Conservation (phyloP, 2,797 vertebrate species). For the Okamejei kenojei region DNA sequence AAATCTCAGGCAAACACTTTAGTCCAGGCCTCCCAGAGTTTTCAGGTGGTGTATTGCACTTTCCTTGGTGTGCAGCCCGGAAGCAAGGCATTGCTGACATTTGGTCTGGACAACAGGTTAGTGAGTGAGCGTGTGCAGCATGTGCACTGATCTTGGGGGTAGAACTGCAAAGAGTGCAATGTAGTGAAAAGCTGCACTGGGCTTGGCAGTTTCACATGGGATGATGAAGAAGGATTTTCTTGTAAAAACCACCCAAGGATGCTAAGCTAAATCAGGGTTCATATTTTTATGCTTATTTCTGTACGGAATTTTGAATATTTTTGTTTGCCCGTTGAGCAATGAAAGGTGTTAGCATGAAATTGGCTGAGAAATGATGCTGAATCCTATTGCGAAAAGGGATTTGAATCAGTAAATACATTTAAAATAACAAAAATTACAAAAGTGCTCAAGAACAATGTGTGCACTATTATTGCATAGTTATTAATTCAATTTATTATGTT, state of each 20-base stretch:
- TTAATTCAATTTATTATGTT: neutral
- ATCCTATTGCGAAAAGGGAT: neutral
- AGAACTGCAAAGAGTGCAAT: neutral
- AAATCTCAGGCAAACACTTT: neutral
- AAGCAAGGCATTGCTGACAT: neutral
- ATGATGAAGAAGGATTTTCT: neutral
- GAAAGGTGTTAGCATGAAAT: neutral
- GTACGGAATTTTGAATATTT: conserved; percentile 15
- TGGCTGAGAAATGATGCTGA: neutral
- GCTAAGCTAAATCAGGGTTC: too few relatives aligned
- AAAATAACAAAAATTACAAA: neutral
- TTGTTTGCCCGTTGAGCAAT: neutral
- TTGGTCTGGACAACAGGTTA: neutral
- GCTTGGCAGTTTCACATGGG: neutral
- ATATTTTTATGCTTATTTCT: neutral
- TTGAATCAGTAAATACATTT: neutral
- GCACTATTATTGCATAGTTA: neutral
- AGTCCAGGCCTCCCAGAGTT: neutral
- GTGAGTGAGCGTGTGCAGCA: neutral
- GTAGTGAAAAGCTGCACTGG: neutral
- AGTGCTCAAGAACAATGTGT: neutral
- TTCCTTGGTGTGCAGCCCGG: neutral
- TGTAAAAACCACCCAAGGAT: neutral
- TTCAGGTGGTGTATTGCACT: neutral
- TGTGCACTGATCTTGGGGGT: neutral